phyloP scores from a whole-genome alignment of 1,140 invertebrate species.

The Ips typographus region DNA sequence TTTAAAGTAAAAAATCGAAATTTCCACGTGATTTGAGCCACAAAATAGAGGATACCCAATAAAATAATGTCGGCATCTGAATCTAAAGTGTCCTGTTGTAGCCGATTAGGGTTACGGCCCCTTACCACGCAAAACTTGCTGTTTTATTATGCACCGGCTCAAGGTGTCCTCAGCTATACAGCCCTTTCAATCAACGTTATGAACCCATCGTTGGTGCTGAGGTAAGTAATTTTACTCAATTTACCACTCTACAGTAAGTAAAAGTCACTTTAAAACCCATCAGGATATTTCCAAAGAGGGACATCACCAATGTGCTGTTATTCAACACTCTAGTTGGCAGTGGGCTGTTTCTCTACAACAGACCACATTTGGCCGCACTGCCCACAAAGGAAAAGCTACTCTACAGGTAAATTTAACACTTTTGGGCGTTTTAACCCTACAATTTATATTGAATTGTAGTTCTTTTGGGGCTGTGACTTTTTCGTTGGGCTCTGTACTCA shows the following conservation, averaged over 20 bases:
- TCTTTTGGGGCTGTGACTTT: conserved; percentile 66
- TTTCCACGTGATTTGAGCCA: conserved; percentile 28
- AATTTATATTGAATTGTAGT: conserved; percentile 46
- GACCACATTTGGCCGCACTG: conserved; percentile 59
- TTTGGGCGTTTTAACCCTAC: too few species aligned
- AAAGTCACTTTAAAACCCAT: conserved; percentile 2
- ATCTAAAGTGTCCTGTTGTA: conserved; percentile 34
- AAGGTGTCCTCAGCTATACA: conserved; percentile 62
- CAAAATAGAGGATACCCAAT: not conserved
- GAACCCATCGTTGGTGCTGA: conserved; percentile 63
- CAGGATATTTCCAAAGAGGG: conserved; percentile 61
- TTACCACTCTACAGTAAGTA: not conserved
- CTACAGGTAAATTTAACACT: conserved; percentile 56
- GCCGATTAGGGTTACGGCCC: conserved; percentile 59
- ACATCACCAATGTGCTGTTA: conserved; percentile 62
- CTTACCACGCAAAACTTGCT: conserved; percentile 60
- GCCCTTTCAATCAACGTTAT: conserved; percentile 67
- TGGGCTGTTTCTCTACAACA: conserved; percentile 64
- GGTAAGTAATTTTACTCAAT: conserved; percentile 49
- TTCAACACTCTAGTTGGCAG: conserved; percentile 60
- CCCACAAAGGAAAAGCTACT: conserved; percentile 52
- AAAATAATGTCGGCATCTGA: conserved; percentile 25
- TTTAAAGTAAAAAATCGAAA: conserved; percentile 19
- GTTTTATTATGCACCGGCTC: conserved; percentile 63
- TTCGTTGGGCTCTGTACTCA: conserved; percentile 71